These are phyloP conservation scores for Luehdorfia chinensis DNA, from an alignment of 1,140 invertebrate genomes.

Conservation along the genomic window DNA sequence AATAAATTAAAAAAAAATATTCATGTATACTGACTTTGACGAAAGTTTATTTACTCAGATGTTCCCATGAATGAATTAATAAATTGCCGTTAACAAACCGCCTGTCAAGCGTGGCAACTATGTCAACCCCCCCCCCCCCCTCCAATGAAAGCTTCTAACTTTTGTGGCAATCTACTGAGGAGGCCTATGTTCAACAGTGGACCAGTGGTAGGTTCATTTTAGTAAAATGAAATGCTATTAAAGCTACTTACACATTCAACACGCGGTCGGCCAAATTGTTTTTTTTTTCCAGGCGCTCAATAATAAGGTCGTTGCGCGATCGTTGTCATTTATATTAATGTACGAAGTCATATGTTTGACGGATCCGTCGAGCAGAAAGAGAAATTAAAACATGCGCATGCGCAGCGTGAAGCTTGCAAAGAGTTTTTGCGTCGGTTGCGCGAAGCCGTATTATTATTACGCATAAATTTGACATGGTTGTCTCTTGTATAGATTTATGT, in stretches of 20 bases:
- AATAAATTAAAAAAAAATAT: no score
- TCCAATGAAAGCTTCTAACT: no score
- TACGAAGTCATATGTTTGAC: conserved; percentile 7
- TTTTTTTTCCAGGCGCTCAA: background rate
- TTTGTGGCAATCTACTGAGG: no score
- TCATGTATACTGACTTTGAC: no score
- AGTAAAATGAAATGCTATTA: conserved; percentile 4
- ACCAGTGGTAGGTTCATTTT: no score
- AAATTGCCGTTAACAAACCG: no score
- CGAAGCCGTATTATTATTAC: background rate
- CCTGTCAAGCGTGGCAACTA: no score
- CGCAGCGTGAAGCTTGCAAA: conserved; percentile 10
- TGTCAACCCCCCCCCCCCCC: no score
- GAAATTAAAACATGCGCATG: conserved; percentile 11
- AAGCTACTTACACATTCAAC: conserved; percentile 4
- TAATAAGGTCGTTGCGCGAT: conserved; percentile 8
- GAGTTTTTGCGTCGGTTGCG: no score
- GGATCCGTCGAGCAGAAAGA: conserved; percentile 11
- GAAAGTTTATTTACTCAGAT: no score
- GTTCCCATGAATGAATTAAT: no score
- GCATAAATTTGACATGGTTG: conserved; percentile 8
- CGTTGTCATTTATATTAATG: conserved; percentile 18
- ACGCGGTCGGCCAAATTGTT: background rate
- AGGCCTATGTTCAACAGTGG: no score
- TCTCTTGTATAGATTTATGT: conserved; percentile 4